Conservation (phyloP, 2,113 vertebrate species). For the Felis catus region DNA sequence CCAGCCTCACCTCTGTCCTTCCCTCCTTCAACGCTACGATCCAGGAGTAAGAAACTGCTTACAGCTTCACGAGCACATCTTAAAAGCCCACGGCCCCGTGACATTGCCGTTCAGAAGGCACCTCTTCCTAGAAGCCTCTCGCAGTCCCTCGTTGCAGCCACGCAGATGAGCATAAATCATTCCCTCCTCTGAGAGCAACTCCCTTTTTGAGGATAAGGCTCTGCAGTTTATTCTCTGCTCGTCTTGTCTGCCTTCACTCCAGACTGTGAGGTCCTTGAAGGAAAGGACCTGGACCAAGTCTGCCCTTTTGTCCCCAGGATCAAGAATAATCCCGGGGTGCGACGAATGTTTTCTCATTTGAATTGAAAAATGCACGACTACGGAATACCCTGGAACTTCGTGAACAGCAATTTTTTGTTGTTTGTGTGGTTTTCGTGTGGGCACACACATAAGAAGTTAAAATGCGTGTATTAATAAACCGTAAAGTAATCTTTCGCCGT, state of each 20-base stretch:
- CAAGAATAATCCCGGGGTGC: neutral
- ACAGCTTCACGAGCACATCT: neutral
- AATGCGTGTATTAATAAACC: neutral
- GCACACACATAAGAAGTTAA: neutral
- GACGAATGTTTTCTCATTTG: fast-evolving
- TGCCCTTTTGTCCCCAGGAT: neutral
- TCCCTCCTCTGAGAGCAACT: fast-evolving
- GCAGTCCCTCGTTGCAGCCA: neutral
- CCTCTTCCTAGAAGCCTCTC: neutral
- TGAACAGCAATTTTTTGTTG: neutral
- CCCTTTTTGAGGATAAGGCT: fast-evolving
- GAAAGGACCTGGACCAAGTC: fast-evolving
- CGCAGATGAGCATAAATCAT: neutral
- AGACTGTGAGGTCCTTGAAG: neutral
- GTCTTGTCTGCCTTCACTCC: fast-evolving
- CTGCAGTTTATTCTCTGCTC: fast-evolving
- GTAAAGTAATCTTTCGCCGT: neutral
- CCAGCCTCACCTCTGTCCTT: fast-evolving
- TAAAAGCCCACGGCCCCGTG: neutral
- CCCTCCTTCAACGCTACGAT: fast-evolving
- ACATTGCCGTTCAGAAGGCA: neutral
- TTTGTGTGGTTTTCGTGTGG: neutral
- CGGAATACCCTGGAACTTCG: no score
- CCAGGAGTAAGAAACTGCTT: neutral
- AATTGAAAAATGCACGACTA: neutral